These are phyloP conservation scores for Archocentrus centrarchus DNA, from an alignment of 2,113 vertebrate genomes.

Conservation along the genomic window DNA sequence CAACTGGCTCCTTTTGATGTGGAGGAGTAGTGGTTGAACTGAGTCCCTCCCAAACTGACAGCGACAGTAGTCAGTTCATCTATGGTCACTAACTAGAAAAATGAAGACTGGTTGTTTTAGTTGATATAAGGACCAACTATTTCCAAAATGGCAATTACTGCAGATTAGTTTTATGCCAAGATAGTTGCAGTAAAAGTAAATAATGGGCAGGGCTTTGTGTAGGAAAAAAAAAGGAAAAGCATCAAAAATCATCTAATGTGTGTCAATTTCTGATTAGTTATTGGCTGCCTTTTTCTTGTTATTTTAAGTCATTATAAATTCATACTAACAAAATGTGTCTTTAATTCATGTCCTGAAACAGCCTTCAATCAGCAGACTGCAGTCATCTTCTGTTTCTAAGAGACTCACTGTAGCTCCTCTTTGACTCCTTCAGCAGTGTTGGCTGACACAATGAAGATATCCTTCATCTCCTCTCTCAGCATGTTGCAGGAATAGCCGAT, in stretches of 20 bases:
- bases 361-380: not conserved
- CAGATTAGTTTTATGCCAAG: not conserved
- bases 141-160: not conserved
- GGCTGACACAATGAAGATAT: conserved; percentile 85
- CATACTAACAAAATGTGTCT: not conserved
- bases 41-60: not conserved
- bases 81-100: not conserved
- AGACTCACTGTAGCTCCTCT: conserved; percentile 86
- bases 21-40: not conserved
- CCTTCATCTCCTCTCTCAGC: conserved; percentile 90
- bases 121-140: not conserved
- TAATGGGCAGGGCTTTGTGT: not conserved
- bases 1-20: not conserved
- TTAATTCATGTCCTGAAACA: not conserved
- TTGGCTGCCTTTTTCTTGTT: too few species aligned
- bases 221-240: not conserved
- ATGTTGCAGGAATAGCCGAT: conserved; percentile 94
- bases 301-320: too few species aligned
- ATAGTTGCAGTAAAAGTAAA: not conserved
- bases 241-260: not conserved
- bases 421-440: conserved; percentile 79
- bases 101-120: not conserved
- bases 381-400: not conserved
- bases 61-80: too few species aligned
- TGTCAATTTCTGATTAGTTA: not conserved